These are phyloP conservation scores for Cryptoleucopteryx plumbea DNA, from an alignment of 2,113 vertebrate genomes.

Conservation along the genomic window DNA sequence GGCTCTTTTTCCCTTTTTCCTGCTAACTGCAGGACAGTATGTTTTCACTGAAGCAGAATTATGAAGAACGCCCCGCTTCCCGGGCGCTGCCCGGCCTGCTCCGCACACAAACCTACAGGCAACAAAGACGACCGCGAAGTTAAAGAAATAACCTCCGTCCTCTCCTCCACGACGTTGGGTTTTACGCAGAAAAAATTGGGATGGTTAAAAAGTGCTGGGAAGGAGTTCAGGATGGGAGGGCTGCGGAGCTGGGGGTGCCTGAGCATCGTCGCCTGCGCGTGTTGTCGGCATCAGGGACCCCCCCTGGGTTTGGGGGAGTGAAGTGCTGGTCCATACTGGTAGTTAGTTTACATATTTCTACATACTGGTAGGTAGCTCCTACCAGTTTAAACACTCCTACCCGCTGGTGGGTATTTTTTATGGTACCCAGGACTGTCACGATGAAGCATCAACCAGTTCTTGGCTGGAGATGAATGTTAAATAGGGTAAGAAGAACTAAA, in stretches of 20 bases:
- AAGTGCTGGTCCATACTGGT: not conserved
- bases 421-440: accelerated
- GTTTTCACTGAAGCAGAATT: constrained; percentile 77
- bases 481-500: not conserved
- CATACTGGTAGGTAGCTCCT: not conserved
- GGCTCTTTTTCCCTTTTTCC: constrained; percentile 69
- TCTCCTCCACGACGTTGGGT: accelerated
- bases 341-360: not conserved
- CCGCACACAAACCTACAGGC: constrained; percentile 51
- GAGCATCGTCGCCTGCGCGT: accelerated
- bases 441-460: not conserved
- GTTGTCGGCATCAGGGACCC: accelerated
- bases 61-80: constrained; percentile 63
- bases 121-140: constrained; percentile 11
- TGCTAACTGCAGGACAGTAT: constrained; percentile 74
- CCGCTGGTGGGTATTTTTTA: not conserved
- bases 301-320: accelerated
- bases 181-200: not conserved
- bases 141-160: constrained; percentile 1
- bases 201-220: constrained; percentile 7
- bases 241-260: not conserved
- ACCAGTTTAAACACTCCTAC: not conserved
- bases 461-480: not conserved
- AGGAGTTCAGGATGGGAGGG: not conserved
- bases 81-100: constrained; percentile 42